These are phyloP conservation scores for Brenthis ino DNA, from an alignment of 2,888 invertebrate genomes.

Conservation along the genomic window DNA sequence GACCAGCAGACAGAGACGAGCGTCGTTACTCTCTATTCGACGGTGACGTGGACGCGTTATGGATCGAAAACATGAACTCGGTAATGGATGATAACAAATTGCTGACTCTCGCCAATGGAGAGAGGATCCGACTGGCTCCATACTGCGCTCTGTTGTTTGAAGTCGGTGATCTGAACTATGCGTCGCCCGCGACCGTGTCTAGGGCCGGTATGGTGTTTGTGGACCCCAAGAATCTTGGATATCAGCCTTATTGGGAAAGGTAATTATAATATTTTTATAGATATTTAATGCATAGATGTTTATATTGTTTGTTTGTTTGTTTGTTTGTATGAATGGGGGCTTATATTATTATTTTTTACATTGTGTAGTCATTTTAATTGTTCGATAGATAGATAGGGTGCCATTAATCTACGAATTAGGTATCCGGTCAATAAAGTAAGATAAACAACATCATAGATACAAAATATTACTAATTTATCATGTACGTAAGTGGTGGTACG, in stretches of 20 bases:
- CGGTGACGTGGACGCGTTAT: conserved; percentile 96
- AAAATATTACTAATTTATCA: too few species aligned
- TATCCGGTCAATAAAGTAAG: too few species aligned
- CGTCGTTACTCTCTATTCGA: conserved; percentile 94
- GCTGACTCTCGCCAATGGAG: conserved; percentile 94
- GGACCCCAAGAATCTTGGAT: conserved; percentile 95
- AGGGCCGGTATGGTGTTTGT: conserved; percentile 97
- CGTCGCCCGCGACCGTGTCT: conserved; percentile 96
- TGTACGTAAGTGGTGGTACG: too few species aligned
- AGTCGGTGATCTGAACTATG: conserved; percentile 93
- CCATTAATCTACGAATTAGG: too few species aligned
- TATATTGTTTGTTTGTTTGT: too few species aligned
- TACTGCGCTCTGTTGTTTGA: conserved; percentile 94
- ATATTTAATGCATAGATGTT: background rate
- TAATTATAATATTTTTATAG: conserved; percentile 35
- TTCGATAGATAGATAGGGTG: too few species aligned
- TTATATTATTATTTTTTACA: too few species aligned
- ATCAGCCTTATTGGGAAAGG: conserved; percentile 91
- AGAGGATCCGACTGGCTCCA: conserved; percentile 90
- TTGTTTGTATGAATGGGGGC: too few species aligned
- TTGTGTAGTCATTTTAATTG: too few species aligned
- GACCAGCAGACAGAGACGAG: conserved; percentile 87
- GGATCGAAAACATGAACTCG: conserved; percentile 99
- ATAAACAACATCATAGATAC: too few species aligned
- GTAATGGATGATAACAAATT: conserved; percentile 98